Evolutionary conservation across 2,888 invertebrate species (phyloP), one percentile per base, ranked within the genome.

Genomic region (Drosophila multiciliata): DNA sequence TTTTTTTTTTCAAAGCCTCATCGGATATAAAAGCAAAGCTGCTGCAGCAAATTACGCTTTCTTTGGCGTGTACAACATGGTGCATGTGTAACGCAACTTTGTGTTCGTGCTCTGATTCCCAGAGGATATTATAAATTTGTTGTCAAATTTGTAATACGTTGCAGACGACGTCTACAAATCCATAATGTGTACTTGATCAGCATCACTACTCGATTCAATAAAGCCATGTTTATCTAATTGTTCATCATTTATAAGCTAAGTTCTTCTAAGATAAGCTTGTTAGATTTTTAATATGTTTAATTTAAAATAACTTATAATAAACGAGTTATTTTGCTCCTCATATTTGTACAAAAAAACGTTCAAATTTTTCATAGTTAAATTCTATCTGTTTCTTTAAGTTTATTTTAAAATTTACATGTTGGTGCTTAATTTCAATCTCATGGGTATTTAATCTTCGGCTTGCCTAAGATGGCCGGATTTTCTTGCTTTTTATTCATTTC

Each of bases 71-170:
- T 36, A 40, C 45, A 32, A 78, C 67, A 52, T 45, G 73, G 45
- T 66, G 75, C 52, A 62, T 78, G 79, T 40, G 74, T 63, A 78
- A 78, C 45, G 59, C 20, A 60, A 58, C 53, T 61, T 64, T 17
- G 36, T 26, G 17, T 6, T 40, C 29, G n/a, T n/a, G 45, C 23
- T 45, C 23, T 23, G 45, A 45, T 23, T 45, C 8, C 23, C 45
- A 2, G 15, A 45, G 23, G 23, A 8, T 45, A 8, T 15, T 23
- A 8, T 15, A 45, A 45, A 15, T 23, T 23, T 15, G 23, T 15
- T 26, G 23, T 23, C 23, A 15, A 23, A 15, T 45, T 45, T 23
- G 45, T 15, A 8, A 15, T 1, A 15, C 15, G 23, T 45, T 23
- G 15, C 45, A 8, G 15, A 15, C 7, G 23, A 15, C 3, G 45